These are phyloP conservation scores for Metopia argyrocephala DNA, from an alignment of 2,888 invertebrate genomes.

Conservation along the genomic window DNA sequence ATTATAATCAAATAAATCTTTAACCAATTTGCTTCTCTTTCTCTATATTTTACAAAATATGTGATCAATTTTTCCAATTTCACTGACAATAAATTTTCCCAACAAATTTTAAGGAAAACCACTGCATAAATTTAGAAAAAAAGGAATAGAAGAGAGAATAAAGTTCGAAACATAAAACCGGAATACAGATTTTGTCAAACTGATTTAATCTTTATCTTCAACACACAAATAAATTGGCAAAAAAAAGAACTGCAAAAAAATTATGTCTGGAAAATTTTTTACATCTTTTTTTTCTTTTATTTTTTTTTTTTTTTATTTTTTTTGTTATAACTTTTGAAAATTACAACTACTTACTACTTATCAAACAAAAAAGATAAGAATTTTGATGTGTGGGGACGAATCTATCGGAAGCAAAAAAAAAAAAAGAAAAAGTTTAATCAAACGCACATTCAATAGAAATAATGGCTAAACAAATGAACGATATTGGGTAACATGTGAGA, in stretches of 20 bases:
- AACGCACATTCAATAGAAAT: too few species aligned
- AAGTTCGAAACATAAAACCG: constrained; percentile 20
- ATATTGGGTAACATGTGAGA: too few species aligned
- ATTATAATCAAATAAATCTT: constrained; percentile 4
- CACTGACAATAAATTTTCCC: constrained; percentile 39
- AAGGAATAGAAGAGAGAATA: constrained; percentile 4
- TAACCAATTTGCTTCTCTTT: background rate
- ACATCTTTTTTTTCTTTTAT: background rate
- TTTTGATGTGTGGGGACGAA: constrained; percentile 2
- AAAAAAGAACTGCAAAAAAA: constrained; percentile 18
- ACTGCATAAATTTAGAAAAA: constrained; percentile 2
- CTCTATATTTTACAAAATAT: background rate
- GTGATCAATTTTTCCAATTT: constrained; percentile 41
- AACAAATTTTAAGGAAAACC: constrained; percentile 15
- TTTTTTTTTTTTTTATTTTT: background rate
- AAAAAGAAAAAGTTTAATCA: too few species aligned
- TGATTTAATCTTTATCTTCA: constrained; percentile 44
- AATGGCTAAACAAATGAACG: too few species aligned
- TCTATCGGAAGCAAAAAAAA: too few species aligned
- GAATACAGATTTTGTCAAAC: constrained; percentile 50
- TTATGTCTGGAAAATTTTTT: constrained; percentile 46
- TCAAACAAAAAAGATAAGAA: background rate
- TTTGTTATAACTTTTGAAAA: constrained; percentile 8
- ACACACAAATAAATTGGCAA: background rate
- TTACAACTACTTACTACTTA: constrained; percentile 6